phyloP scores from a whole-genome alignment of 2,113 vertebrate species.

The Anser cygnoides region DNA sequence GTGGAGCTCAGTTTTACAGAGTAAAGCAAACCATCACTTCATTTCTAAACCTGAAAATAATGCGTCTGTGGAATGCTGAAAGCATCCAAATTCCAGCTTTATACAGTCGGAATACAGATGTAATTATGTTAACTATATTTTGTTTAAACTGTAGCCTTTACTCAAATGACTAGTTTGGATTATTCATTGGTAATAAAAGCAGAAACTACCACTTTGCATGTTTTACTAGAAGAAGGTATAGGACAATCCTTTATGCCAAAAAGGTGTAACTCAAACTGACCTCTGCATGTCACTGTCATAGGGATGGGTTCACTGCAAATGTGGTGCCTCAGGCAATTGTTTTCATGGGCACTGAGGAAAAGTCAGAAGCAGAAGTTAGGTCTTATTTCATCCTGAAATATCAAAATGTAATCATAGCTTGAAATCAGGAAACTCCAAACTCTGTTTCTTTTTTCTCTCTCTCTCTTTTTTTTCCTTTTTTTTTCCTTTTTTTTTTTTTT shows the following conservation, averaged over 20 bases:
- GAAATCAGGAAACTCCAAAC: background rate
- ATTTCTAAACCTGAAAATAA: background rate
- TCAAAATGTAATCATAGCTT: background rate
- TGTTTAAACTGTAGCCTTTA: background rate
- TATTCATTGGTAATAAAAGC: background rate
- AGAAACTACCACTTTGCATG: background rate
- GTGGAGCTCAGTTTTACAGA: background rate
- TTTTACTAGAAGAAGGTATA: background rate
- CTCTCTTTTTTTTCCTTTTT: background rate
- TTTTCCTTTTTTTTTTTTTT: background rate
- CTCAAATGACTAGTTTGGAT: background rate
- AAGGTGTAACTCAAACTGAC: background rate
- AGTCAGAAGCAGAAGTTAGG: background rate
- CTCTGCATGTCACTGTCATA: background rate
- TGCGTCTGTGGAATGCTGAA: background rate
- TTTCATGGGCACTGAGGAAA: background rate
- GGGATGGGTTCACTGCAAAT: background rate
- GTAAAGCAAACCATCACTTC: background rate
- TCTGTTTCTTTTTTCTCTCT: background rate
- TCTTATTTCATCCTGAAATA: background rate
- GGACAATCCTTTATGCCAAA: background rate
- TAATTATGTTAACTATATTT: background rate
- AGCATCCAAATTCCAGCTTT: background rate
- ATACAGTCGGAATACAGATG: background rate
- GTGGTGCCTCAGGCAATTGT: fast-evolving